Base-by-base conservation (phyloP, 2,888 invertebrate genomes). In the Cheilosia pagana region DNA sequence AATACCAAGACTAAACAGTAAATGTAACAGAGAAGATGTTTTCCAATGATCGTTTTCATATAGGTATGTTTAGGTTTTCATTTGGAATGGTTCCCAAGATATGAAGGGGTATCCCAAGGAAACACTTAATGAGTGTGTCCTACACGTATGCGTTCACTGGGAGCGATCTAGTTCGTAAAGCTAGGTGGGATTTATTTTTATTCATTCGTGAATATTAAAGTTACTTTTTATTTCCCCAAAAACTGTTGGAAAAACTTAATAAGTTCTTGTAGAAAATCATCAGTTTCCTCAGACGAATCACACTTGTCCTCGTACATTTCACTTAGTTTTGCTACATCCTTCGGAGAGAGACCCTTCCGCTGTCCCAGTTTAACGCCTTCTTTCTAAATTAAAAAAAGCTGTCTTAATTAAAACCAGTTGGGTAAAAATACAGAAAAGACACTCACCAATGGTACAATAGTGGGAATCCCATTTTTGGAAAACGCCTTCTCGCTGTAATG, bases 401-500 rank as follows among this genome's bases (percentile, higher is more conserved):
- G n/a, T n/a, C n/a, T n/a, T n/a, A n/a, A n/a, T n/a, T n/a, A n/a
- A n/a, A n/a, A n/a, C n/a, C n/a, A n/a, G n/a, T n/a, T n/a, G n/a
- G n/a, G n/a, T n/a, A n/a, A n/a, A n/a, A n/a, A n/a, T n/a, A n/a
- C n/a, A n/a, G n/a, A n/a, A n/a, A n/a, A n/a, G 12, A 19, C 23
- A 75, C 86, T 88, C 86, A 91, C 93, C 90, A 92, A 89, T 0
- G 95, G 94, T 50, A 94, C 93, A 59, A 96, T 96, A 0, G 96
- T 96, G 53, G 92, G 92, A 86, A 94, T 92, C 39, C 94, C 94
- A 89, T 95, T 95, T 88, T 93, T 94, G 0, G 95, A 94, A 89
- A 96, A 96, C 0, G 95, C 95, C 28, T 91, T 92, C 31, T 93
- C 93, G 53, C 94, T 94, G 87, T 96, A 96, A 88, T 96, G 96